Base-by-base conservation (phyloP, 1,140 invertebrate species). In the Phymorhynchus buccinoides region DNA sequence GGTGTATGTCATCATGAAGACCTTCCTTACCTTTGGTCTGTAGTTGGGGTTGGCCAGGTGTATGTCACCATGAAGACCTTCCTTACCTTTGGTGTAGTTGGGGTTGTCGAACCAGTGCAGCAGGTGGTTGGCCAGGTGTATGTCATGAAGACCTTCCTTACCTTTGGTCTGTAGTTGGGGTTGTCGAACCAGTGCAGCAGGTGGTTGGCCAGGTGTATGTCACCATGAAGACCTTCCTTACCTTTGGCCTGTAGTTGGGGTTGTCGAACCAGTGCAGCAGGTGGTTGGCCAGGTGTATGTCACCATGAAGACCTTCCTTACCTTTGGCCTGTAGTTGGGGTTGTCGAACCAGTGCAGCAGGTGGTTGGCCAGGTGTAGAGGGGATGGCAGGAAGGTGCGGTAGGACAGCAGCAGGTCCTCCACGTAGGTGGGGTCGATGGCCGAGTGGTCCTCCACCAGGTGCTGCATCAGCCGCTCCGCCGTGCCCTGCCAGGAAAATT, bases 391-490 rank as follows among this genome's bases (percentile, higher is more conserved):
- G 92, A 99, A 99, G 9, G 97, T 99, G 88, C 99, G 95, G 93
- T 99, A 98, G 16, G 98, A 99, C n/a, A 99, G 95, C 37, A 99
- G 95, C 91, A 99, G 99, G 93, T 99, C 99, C 94, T 99, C 98
- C 30, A 99, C 97, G 94, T 99, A 99, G 16, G 97, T 99, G 9
- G 98, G 97, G 94, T 99, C 99, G 32, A 97, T 96, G 87, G 96
- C 95, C 52, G 97, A 97, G 84, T 92, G 91, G 92, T 99, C 98
- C 94, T 99, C 97, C 41, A 99, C 96, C 32, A 99, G 94, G 92
- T 99, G 98, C 82, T 96, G 94, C 95, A 99, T 97, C 48, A 99
- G 94, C 77, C 96, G 95, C 88, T 99, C 97, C 0, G 97, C 95
- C 56, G 98, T 98, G 3, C 97, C 98, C 94, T 96, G 93, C 42